Conservation (phyloP, 2,797 vertebrate species). For the Cichlasoma orientale region DNA sequence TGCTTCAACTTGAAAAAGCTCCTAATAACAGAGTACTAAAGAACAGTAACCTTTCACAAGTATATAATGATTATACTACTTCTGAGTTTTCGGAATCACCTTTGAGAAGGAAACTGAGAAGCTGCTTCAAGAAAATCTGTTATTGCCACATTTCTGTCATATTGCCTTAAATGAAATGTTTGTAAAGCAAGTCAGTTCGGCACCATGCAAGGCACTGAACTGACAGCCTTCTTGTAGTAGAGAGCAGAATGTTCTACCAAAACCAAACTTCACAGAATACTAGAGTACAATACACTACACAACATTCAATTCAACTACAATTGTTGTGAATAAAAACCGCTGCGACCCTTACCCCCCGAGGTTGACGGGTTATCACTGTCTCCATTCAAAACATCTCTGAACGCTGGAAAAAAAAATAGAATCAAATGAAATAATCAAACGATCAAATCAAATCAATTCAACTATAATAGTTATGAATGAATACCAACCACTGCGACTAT, state of each 20-base stretch:
- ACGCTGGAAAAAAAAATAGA: not conserved
- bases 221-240: not conserved
- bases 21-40: conserved; percentile 50
- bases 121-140: not conserved
- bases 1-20: conserved; percentile 64
- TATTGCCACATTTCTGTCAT: conserved; percentile 9
- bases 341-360: too few relatives aligned
- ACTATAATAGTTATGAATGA: too few relatives aligned
- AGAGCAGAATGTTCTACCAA: not conserved
- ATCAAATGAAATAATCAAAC: not conserved
- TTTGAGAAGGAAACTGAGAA: conserved; percentile 21
- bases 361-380: too few relatives aligned
- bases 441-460: too few relatives aligned
- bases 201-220: conserved; percentile 6
- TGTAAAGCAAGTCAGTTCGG: conserved; percentile 8
- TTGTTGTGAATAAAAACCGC: not conserved
- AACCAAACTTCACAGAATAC: not conserved
- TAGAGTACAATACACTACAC: too few relatives aligned
- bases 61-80: conserved; percentile 54
- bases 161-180: conserved; percentile 24
- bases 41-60: conserved; percentile 25
- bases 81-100: conserved; percentile 28
- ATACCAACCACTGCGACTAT: too few relatives aligned
- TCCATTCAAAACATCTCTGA: too few relatives aligned
- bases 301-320: not conserved